Conservation (phyloP, 1,140 invertebrate genomes). For the Philaenus spumarius region DNA sequence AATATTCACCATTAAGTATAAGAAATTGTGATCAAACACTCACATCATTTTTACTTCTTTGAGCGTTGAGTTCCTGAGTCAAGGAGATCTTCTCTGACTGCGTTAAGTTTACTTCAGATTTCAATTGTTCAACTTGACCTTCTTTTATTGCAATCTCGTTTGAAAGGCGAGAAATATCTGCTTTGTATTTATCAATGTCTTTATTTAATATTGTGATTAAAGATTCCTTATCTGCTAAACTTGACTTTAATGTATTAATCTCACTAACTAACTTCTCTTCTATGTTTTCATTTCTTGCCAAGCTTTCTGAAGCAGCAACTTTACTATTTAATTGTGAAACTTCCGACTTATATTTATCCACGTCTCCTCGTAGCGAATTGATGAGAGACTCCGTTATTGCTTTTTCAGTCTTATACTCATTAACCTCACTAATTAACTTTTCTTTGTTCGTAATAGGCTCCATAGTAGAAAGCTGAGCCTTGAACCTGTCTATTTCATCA, state of each 20-base stretch:
- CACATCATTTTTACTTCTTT: slow-evolving; percentile 71
- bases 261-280: too few species aligned
- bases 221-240: background rate
- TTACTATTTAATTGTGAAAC: too few species aligned
- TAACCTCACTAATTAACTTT: slow-evolving; percentile 23
- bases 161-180: background rate
- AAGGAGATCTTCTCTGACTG: slow-evolving; percentile 28
- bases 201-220: background rate
- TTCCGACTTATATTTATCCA: too few species aligned
- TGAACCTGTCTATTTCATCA: slow-evolving; percentile 16
- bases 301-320: too few species aligned
- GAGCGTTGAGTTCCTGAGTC: slow-evolving; percentile 52
- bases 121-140: slow-evolving; percentile 30
- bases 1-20: too few species aligned
- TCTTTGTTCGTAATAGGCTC: slow-evolving; percentile 15
- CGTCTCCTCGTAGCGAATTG: too few species aligned
- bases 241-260: background rate
- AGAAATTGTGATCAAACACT: slow-evolving; percentile 37
- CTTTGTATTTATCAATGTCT: background rate
- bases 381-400: background rate
- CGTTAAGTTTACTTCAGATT: slow-evolving; percentile 36
- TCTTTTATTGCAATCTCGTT: background rate
- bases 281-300: too few species aligned
- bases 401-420: background rate
- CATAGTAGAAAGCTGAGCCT: background rate